A percentile compares a stretch with the other conserved stretches of the same genome.
These are phyloP conservation scores for Emydocephalus ijimae DNA, from an alignment of 2,113 vertebrate genomes.

Conservation along the genomic window DNA sequence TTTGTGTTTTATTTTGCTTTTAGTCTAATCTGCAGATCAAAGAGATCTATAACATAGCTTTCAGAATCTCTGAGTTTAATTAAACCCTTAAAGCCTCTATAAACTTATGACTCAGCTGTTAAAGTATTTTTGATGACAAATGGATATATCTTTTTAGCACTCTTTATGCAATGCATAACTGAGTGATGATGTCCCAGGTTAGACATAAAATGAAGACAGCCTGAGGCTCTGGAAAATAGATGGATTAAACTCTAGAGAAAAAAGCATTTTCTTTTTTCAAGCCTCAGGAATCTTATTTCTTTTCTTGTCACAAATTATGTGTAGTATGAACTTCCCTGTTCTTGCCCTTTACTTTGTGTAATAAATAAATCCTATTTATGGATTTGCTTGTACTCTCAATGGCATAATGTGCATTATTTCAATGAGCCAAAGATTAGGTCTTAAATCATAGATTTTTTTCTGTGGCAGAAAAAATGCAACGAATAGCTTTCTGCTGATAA, in stretches of 20 bases:
- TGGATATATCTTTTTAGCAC: conserved; percentile 1
- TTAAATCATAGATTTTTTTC: not conserved
- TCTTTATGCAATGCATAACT: conserved; percentile 2
- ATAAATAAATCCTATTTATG: conserved; percentile 21
- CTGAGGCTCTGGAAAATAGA: conserved; percentile 16
- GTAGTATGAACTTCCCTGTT: not conserved
- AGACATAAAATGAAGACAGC: conserved; percentile 23
- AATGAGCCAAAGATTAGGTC: conserved; percentile 2
- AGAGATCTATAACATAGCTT: conserved; percentile 7
- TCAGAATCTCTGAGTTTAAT: conserved; percentile 32
- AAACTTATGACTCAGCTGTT: not conserved
- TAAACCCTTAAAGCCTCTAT: conserved; percentile 15
- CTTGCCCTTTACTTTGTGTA: conserved; percentile 15
- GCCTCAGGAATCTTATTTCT: not conserved
- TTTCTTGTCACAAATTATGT: conserved; percentile 9
- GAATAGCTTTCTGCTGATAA: conserved; percentile 14
- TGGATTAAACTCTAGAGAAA: conserved; percentile 23
- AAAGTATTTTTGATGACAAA: conserved; percentile 25
- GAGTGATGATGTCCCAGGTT: conserved; percentile 2
- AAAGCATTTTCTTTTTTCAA: conserved; percentile 10
- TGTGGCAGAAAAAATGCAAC: not conserved
- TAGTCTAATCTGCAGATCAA: conserved; percentile 5
- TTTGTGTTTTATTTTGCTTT: not conserved
- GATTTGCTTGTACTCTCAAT: conserved; percentile 9
- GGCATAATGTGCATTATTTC: conserved; percentile 22